Percentiles rank a stretch among this genome's conserved stretches.
Conservation (phyloP, 2,797 vertebrate genomes). For the Numenius phaeopus region DNA sequence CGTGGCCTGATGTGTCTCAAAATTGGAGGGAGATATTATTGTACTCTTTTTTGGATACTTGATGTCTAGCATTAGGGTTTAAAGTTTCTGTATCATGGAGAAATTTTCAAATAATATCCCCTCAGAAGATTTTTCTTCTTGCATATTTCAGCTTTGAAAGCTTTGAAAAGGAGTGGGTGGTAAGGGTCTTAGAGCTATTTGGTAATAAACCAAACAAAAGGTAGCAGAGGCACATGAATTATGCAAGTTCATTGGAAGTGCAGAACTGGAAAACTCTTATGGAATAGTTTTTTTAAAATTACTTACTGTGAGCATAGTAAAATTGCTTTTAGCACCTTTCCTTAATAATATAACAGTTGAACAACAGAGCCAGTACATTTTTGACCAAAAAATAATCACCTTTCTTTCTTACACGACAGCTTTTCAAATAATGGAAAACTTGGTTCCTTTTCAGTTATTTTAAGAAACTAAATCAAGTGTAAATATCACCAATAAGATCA, state of each 20-base stretch:
- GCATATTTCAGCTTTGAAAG: neutral
- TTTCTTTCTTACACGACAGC: neutral
- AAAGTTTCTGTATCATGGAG: neutral
- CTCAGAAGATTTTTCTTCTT: neutral
- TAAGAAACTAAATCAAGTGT: neutral
- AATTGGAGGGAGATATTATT: neutral
- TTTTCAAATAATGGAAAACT: neutral
- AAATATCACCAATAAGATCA: slow-evolving; percentile 38
- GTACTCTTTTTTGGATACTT: neutral
- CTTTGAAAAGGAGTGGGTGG: neutral
- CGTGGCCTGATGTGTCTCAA: neutral
- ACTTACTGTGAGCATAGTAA: neutral
- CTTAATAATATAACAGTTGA: neutral
- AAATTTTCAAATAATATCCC: neutral
- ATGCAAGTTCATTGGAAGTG: neutral
- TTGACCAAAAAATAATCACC: neutral
- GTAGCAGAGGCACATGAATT: neutral
- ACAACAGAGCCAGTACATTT: neutral
- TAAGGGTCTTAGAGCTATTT: neutral
- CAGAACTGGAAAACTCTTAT: neutral
- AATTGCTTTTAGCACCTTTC: neutral
- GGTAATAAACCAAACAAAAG: neutral
- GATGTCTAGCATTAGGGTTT: neutral
- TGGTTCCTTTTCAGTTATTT: neutral
- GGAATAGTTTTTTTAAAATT: neutral